Base-by-base conservation (phyloP, 2,797 vertebrate genomes). In the Merluccius polli region DNA sequence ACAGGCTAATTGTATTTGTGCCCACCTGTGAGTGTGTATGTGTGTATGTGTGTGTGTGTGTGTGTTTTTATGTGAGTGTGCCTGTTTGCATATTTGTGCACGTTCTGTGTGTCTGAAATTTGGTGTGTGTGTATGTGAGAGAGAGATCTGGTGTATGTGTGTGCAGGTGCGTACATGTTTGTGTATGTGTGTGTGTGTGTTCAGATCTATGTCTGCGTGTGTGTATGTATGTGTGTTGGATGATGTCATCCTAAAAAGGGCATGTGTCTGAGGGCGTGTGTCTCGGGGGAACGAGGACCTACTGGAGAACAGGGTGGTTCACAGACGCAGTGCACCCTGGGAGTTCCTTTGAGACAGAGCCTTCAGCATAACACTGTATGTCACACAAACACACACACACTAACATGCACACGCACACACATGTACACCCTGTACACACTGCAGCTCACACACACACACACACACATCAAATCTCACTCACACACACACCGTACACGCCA, bases 261-360 rank as follows among this genome's bases (percentile, higher is more conserved):
- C 27, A 29, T 67, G 11, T 67, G 63, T 67, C 44, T 52, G 1
- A 52, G 79, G 76, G 80, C 33, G 77, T 72, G 75, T 81, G 82
- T 75, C 70, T 84, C 44, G 80, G 74, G 85, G 75, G 73, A 81
- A 79, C 41, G 75, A 29, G 63, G 36, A 70, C 71, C 72, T n/a
- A 72, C 33, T 67, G 44, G 63, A 24, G 68, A 72, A 24, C 2
- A 18, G 67, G 29, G 31, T 69, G 76, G 79, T 16, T 52, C 44
- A 52, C 16, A 52, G 44, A 52, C 44, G 18, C 44, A 18, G 1
- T 52, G 44, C 76, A 75, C 24, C 24, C 75, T 74, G 76, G 70
- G 71, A 70, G 73, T 73, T 41, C 72, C 72, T 74, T 52, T 71
- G 76, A 81, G 73, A 85, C 75, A 38, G 77, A 78, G 82, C 82